Percentiles rank a stretch among this genome's conserved stretches.
These are phyloP conservation scores for Ceratina calcarata DNA, from an alignment of 1,140 invertebrate genomes.

Conservation along the genomic window DNA sequence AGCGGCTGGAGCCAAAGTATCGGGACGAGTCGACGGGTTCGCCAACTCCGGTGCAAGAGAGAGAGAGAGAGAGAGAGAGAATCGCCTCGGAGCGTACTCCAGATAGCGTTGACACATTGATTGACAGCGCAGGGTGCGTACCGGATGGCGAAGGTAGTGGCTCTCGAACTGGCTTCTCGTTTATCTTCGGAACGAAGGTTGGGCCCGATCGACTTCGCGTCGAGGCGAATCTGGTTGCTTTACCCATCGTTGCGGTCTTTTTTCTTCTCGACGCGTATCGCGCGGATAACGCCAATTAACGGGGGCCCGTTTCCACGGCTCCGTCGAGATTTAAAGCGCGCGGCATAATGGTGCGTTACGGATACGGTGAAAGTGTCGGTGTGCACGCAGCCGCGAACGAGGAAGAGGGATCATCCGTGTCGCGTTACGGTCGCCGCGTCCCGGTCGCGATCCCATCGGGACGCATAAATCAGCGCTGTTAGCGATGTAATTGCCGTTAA, in stretches of 20 bases:
- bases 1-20: too few species aligned
- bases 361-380: slow-evolving; percentile 52
- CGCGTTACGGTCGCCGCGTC: slow-evolving; percentile 19
- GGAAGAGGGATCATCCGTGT: slow-evolving; percentile 32
- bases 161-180: background rate
- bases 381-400: slow-evolving; percentile 19
- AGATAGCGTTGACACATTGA: slow-evolving; percentile 73
- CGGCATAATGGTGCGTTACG: slow-evolving; percentile 46
- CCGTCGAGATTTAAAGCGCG: slow-evolving; percentile 36
- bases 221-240: background rate
- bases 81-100: slow-evolving; percentile 38
- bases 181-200: slow-evolving; percentile 29
- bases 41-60: too few species aligned
- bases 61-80: background rate
- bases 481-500: slow-evolving; percentile 63
- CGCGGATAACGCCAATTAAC: slow-evolving; percentile 56
- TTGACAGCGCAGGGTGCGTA: slow-evolving; percentile 64
- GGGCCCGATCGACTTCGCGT: slow-evolving; percentile 11
- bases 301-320: background rate
- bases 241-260: background rate
- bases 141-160: slow-evolving; percentile 38
- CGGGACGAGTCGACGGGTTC: slow-evolving; percentile 3
- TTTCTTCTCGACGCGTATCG: slow-evolving; percentile 16
- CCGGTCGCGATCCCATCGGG: slow-evolving; percentile 37
- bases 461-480: slow-evolving; percentile 54